Evolutionary conservation across 2,888 invertebrate species (phyloP), one percentile per base, ranked within the genome.

Genomic region (Xestia rhomboidea): DNA sequence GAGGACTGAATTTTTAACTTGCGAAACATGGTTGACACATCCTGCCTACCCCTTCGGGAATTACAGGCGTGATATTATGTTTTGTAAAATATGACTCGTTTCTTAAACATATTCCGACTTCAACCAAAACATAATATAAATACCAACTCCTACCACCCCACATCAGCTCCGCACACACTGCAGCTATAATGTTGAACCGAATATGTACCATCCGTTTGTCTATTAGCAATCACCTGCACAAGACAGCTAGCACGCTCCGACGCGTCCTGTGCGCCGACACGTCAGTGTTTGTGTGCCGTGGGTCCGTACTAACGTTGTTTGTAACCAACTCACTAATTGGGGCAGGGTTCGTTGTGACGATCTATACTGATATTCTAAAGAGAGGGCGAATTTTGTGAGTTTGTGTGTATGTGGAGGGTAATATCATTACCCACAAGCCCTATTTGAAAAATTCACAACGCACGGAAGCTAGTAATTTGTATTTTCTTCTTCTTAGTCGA

Each of bases 201-300:
- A 83, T 80, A 83, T 79, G 75, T 84, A 73, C 60, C 74, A 67
- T 83, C 81, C 81, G 81, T 82, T 81, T 89, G 89, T 87, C 86
- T 89, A 89, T 87, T 89, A 84, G 81, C 87, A 82, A 87, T 87
- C 88, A 88, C 84, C 88, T 89, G 89, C 83, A 87, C 79, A 84
- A 88, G 88, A 89, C 89, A 87, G 84, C 76, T 80, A 77, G 77
- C 84, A 77, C 69, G 86, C 64, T 79, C 79, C 86, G 68, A 84
- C 82, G 84, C 79, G 76, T 71, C 67, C 71, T 66, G 44, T 81
- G 76, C 76, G 64, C 71, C 38, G 44, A 71, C 73, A 72, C 73
- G 41, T 51, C 62, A n/a, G 51, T 77, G 78, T 83, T 79, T 78
- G 79, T 78, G 68, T 79, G 38, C 66, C 54, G 73, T 76, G 81